Percentiles rank a stretch among this genome's conserved stretches.
These are phyloP conservation scores for Chaitophorus viminalis DNA, from an alignment of 2,888 invertebrate species.

Conservation along the genomic window DNA sequence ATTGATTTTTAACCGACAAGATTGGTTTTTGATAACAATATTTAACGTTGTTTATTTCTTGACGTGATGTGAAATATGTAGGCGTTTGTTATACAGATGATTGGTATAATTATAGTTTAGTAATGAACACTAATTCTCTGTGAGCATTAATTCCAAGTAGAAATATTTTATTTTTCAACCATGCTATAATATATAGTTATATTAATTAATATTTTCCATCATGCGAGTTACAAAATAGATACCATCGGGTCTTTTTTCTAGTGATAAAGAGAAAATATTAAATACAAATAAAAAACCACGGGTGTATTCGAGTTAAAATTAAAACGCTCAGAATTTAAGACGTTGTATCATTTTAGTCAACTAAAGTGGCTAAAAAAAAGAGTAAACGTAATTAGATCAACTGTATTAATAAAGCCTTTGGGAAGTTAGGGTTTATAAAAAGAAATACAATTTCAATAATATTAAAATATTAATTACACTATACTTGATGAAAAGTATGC, in stretches of 20 bases:
- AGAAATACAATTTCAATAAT: no score
- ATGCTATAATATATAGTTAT: not conserved
- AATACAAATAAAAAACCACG: no score
- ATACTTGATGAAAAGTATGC: no score
- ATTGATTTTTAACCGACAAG: slow-evolving; percentile 39
- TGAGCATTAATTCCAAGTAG: not conserved
- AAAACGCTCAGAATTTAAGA: no score
- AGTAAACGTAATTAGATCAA: no score
- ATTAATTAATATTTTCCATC: not conserved
- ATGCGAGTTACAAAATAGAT: not conserved
- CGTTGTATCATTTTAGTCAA: no score
- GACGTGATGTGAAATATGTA: not conserved
- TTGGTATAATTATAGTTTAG: not conserved
- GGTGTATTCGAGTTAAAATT: no score
- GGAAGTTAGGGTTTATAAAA: no score
- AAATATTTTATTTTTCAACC: not conserved
- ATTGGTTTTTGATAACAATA: slow-evolving; percentile 20
- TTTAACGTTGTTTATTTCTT: not conserved
- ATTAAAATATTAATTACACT: no score
- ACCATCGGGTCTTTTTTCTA: not conserved
- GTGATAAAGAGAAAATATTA: no score
- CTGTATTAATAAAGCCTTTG: no score
- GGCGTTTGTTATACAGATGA: not conserved
- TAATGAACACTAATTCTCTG: not conserved
- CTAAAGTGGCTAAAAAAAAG: no score